These are phyloP conservation scores for Trachymyrmex septentrionalis DNA, from an alignment of 1,140 invertebrate species.

Conservation along the genomic window DNA sequence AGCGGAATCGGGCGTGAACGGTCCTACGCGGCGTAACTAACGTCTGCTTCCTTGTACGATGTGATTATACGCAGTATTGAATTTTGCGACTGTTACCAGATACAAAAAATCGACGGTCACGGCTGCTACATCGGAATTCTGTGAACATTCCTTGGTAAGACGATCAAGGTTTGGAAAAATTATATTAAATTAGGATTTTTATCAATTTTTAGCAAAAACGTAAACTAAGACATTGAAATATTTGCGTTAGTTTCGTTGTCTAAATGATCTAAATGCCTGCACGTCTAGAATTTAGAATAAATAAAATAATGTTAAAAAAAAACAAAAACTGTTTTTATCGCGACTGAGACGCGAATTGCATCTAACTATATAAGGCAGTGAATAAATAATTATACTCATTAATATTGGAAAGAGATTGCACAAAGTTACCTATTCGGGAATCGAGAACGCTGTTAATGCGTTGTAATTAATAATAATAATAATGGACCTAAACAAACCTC, in stretches of 20 bases:
- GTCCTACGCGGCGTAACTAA: slow-evolving; percentile 22
- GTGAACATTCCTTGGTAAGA: slow-evolving; percentile 32
- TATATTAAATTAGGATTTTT: neutral
- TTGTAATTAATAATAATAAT: neutral
- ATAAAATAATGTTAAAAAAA: neutral
- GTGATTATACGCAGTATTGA: slow-evolving; percentile 36
- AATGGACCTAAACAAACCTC: neutral
- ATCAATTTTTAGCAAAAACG: neutral
- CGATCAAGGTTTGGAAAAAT: neutral
- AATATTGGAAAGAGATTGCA: neutral
- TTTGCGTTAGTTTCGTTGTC: neutral
- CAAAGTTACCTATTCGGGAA: neutral
- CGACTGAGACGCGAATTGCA: neutral
- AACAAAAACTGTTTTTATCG: neutral
- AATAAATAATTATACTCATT: neutral
- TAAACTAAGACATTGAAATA: neutral
- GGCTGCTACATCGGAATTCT: slow-evolving; percentile 29
- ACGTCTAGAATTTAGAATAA: neutral
- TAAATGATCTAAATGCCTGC: neutral
- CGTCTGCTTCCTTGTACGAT: slow-evolving; percentile 27
- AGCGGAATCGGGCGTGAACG: slow-evolving; percentile 45
- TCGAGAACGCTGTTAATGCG: neutral
- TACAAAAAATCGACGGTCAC: slow-evolving; percentile 38
- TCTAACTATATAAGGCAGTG: neutral
- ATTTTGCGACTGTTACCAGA: slow-evolving; percentile 13